Evolutionary conservation across 2,888 invertebrate species (phyloP).

Genomic region (Hypomecis atomaria): DNA sequence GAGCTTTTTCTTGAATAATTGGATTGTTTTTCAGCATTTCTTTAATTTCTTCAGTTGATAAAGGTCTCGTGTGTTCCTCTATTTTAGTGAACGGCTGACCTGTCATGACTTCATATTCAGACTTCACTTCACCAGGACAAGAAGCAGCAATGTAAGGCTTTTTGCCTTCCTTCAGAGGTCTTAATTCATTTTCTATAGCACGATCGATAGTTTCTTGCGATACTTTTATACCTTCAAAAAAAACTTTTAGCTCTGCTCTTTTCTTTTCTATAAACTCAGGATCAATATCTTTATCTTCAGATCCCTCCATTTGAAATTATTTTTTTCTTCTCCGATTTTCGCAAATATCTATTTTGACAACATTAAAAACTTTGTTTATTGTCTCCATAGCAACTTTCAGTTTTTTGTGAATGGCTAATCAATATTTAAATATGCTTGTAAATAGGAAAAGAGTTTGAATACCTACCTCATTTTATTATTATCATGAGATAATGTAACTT

Average conservation of each 20-base stretch:
- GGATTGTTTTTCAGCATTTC: constrained; percentile 66
- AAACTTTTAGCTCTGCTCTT: constrained; percentile 62
- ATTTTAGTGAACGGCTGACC: constrained; percentile 76
- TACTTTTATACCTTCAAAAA: constrained; percentile 69
- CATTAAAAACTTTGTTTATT: constrained; percentile 8
- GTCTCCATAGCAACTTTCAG: constrained; percentile 46
- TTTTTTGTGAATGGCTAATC: constrained; percentile 51
- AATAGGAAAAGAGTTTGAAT: constrained; percentile 2
- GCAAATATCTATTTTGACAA: constrained; percentile 10
- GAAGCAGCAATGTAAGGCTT: constrained; percentile 73
- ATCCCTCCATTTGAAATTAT: constrained; percentile 50
- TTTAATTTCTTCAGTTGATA: constrained; percentile 65
- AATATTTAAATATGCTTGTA: constrained; percentile 50
- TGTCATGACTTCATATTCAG: constrained; percentile 77
- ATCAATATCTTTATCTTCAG: constrained; percentile 49
- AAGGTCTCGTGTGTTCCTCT: constrained; percentile 63
- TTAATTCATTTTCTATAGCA: constrained; percentile 73
- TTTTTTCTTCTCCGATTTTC: neutral
- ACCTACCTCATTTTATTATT: too few relatives aligned
- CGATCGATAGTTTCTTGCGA: constrained; percentile 63
- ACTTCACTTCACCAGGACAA: constrained; percentile 60
- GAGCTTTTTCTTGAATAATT: constrained; percentile 71
- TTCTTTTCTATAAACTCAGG: constrained; percentile 62
- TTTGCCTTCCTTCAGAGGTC: constrained; percentile 54
- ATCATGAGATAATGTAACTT: too few relatives aligned